A percentile compares a stretch with the other conserved stretches of the same genome.
Evolutionary conservation across 2,797 vertebrate genomes (phyloP).

Genomic region (Gallirallus australis): DNA sequence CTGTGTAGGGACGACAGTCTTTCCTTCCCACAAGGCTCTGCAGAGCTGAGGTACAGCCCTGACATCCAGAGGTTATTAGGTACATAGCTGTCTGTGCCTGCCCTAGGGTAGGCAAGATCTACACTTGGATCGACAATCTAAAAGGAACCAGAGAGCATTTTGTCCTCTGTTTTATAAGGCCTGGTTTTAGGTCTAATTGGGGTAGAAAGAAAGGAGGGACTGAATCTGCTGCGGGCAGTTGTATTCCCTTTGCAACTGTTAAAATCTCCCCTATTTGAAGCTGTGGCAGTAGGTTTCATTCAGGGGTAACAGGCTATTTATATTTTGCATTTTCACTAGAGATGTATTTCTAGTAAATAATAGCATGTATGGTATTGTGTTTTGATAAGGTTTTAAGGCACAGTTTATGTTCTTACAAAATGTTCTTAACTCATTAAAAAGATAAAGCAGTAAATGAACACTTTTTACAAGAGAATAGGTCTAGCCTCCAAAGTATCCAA

Average conservation of each 20-base stretch:
- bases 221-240: neutral
- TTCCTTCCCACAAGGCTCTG: neutral
- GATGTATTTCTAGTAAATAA: neutral
- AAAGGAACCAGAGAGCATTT: neutral
- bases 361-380: neutral
- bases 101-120: neutral
- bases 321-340: neutral
- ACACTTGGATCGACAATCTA: neutral
- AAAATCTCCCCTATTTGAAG: neutral
- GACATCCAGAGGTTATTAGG: neutral
- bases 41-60: neutral
- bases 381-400: neutral
- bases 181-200: neutral
- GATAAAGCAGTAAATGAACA: neutral
- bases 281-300: neutral
- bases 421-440: neutral
- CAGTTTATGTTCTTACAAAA: neutral
- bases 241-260: neutral
- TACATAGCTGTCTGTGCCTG: neutral
- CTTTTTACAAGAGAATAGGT: neutral
- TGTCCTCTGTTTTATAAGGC: neutral
- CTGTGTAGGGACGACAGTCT: neutral
- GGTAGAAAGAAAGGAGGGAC: neutral
- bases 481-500: neutral
- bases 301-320: neutral